Conservation (phyloP, 2,888 invertebrate genomes). For the Sphaerophoria taeniata region DNA sequence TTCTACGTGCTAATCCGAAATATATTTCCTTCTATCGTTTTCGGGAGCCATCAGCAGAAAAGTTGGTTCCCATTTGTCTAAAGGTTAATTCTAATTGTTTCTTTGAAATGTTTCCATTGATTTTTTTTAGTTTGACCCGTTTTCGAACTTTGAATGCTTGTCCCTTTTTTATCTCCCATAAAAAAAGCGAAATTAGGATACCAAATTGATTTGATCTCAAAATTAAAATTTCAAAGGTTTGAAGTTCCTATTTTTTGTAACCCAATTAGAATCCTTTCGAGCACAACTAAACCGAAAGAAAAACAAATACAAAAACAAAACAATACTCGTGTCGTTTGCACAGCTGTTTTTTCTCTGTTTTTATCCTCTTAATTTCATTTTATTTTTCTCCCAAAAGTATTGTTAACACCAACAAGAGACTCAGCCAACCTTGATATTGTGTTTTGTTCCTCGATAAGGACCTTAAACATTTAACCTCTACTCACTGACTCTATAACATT, state of each 20-base stretch:
- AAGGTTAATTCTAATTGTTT: too few relatives aligned
- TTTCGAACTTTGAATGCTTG: too few relatives aligned
- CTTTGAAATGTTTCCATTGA: too few relatives aligned
- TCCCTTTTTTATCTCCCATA: background rate
- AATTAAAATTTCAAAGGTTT: slow-evolving; percentile 5
- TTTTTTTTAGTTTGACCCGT: too few relatives aligned
- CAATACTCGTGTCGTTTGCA: slow-evolving; percentile 23
- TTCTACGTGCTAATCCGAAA: too few relatives aligned
- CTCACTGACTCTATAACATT: background rate
- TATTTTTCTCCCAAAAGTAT: background rate
- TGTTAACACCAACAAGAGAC: background rate
- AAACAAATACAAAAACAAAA: background rate
- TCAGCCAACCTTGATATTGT: slow-evolving; percentile 25
- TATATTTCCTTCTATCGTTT: too few relatives aligned
- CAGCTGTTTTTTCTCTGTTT: slow-evolving; percentile 17
- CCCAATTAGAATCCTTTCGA: slow-evolving; percentile 27
- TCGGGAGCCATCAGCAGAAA: too few relatives aligned
- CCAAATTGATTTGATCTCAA: background rate
- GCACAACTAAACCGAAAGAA: background rate
- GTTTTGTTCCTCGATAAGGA: slow-evolving; percentile 1
- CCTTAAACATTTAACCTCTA: background rate
- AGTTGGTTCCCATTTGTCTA: too few relatives aligned
- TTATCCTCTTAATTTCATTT: slow-evolving; percentile 22
- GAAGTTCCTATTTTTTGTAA: slow-evolving; percentile 9
- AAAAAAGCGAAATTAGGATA: background rate